A percentile compares a stretch with the other conserved stretches of the same genome.
phyloP scores from a whole-genome alignment of 2,113 vertebrate genomes.

The Murina feae region DNA sequence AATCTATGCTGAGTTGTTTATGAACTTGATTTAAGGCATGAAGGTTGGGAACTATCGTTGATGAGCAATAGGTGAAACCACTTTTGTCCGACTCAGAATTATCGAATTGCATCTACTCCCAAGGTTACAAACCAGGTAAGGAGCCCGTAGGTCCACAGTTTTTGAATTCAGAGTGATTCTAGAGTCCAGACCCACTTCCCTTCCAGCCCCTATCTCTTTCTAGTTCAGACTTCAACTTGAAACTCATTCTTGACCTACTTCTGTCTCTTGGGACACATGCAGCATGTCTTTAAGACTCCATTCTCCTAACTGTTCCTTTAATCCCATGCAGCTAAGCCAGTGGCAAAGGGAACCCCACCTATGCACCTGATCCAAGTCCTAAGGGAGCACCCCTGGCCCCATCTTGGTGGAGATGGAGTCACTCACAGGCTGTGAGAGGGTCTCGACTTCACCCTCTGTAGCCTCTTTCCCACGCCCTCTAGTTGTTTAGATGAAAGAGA shows the following conservation, averaged over 20 bases:
- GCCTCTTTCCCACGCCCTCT: not conserved
- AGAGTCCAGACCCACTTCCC: not conserved
- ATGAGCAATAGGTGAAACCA: not conserved
- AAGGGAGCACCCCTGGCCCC: not conserved
- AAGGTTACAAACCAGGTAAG: not conserved
- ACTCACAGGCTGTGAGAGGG: not conserved
- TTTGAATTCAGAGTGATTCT: not conserved
- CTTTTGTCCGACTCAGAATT: not conserved
- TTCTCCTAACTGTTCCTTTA: not conserved
- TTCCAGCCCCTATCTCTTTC: not conserved
- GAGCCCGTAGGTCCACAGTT: not conserved
- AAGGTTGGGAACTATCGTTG: not conserved
- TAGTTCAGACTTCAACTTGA: not conserved
- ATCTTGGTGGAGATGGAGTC: not conserved
- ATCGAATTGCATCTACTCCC: rapidly evolving
- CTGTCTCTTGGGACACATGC: not conserved
- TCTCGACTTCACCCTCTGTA: not conserved
- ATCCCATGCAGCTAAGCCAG: not conserved
- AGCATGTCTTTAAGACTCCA: not conserved
- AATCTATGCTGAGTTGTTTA: not conserved
- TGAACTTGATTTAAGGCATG: not conserved
- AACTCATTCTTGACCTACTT: not conserved
- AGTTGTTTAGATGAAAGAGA: not conserved
- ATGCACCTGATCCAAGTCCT: not conserved
- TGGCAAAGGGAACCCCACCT: not conserved